Evolutionary conservation across 1,140 invertebrate species (phyloP), one percentile per base, ranked within the genome.

Genomic region (Pseudomyrmex dendroicus): DNA sequence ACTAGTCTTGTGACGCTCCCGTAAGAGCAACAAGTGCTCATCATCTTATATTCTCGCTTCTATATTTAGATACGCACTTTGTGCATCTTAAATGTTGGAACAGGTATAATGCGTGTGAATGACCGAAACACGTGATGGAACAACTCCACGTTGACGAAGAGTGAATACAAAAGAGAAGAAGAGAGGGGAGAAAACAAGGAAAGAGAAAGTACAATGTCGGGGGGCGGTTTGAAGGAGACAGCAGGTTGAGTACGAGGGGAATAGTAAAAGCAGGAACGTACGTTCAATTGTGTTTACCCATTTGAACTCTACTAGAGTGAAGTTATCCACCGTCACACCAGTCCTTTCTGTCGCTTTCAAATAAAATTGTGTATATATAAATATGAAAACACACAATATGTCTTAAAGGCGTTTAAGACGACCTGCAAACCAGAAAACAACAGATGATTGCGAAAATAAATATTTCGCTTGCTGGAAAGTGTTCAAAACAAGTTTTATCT

Each of bases 11-110:
- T 35, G 5, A 35, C 56, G 56, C 12, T 35, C 35, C 46, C 20
- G 10, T 12, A 35, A 46, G 48, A 78, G 35, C n/a, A 48, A 57
- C 73, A 46, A 2, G 3, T 12, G 13, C 2, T 10, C 25, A 3
- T 52, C 73, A 57, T 78, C 48, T 44, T 52, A 61, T 68, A 80
- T 77, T 76, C 83, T 54, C 64, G 57, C 62, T 76, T 48, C 86
- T 88, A 88, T 88, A 87, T 88, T 88, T 89, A 89, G 78, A 85
- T 76, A 77, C 66, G 85, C 88, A 89, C 70, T 87, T 89, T 72
- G 70, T 76, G 85, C 85, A 83, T 89, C 61, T 83, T 48, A 87
- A 89, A 89, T 83, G 76, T 89, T 85, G 70, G 66, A 89, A 88
- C 76, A 89, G 83, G 88, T 89, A 89, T 84, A 84, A 63, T 74